phyloP scores from a whole-genome alignment of 92 coral and sea anemone genomes.

The Ricordea florida region DNA sequence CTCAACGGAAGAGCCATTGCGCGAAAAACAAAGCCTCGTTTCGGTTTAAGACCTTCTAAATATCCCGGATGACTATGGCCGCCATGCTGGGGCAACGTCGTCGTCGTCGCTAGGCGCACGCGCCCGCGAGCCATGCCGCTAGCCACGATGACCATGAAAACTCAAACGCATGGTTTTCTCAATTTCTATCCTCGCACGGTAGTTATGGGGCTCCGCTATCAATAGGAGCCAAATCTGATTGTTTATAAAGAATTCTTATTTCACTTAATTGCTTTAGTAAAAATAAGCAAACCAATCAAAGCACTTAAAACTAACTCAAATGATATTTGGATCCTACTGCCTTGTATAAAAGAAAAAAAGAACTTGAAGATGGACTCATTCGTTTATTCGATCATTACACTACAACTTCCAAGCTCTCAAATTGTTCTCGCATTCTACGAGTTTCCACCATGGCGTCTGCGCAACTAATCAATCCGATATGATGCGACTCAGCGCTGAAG shows the following conservation, averaged over 20 bases:
- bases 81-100: too few relatives aligned
- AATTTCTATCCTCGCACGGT: too few relatives aligned
- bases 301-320: constrained; percentile 15
- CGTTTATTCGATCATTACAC: background rate
- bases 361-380: constrained; percentile 3
- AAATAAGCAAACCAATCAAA: constrained; percentile 7
- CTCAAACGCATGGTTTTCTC: too few relatives aligned
- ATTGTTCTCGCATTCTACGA: too few relatives aligned
- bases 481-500: background rate
- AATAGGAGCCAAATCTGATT: constrained; percentile 9
- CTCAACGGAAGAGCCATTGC: too few relatives aligned
- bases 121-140: too few relatives aligned
- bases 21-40: too few relatives aligned
- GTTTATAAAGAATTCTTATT: background rate
- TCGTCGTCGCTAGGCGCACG: too few relatives aligned
- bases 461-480: background rate
- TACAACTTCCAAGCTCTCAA: background rate
- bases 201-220: too few relatives aligned
- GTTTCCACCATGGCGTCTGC: background rate
- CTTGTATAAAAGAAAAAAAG: background rate
- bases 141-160: too few relatives aligned
- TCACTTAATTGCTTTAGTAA: background rate
- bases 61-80: too few relatives aligned
- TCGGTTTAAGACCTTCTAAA: too few relatives aligned
- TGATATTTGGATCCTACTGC: constrained; percentile 1